Percentiles rank a stretch among this genome's conserved stretches.
Conservation (phyloP, 2,888 invertebrate species). For the Hyalella azteca region DNA sequence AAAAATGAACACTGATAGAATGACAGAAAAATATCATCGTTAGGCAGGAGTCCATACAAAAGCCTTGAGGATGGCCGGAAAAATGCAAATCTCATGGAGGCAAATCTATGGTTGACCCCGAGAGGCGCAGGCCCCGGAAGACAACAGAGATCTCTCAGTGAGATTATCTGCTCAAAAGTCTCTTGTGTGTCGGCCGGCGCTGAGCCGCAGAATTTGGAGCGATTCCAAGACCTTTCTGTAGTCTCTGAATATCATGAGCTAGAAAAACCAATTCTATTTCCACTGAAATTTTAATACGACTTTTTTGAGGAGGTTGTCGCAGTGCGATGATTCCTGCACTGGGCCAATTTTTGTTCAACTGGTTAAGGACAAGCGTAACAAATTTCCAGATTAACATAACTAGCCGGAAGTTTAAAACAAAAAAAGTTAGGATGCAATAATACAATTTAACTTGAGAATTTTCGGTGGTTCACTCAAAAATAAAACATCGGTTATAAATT, state of each 20-base stretch:
- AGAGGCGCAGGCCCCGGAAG: slow-evolving; percentile 31
- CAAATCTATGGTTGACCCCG: slow-evolving; percentile 8
- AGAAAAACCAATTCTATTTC: too few relatives aligned
- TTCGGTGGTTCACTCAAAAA: too few relatives aligned
- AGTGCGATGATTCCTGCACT: too few relatives aligned
- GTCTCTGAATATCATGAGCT: background rate
- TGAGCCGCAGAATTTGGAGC: slow-evolving; percentile 33
- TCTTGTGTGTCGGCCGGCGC: background rate
- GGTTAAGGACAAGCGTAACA: too few relatives aligned
- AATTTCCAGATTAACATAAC: too few relatives aligned
- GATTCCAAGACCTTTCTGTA: slow-evolving; percentile 24
- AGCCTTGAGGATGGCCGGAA: background rate
- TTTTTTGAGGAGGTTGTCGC: too few relatives aligned
- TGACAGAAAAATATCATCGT: background rate
- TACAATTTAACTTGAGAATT: too few relatives aligned
- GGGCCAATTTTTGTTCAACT: too few relatives aligned
- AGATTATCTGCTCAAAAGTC: slow-evolving; percentile 33
- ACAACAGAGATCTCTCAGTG: slow-evolving; percentile 26
- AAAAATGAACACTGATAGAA: background rate
- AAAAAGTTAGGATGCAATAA: too few relatives aligned
- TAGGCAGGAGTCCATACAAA: background rate
- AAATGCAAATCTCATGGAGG: slow-evolving; percentile 19
- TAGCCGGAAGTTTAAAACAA: too few relatives aligned
- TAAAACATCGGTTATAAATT: too few relatives aligned
- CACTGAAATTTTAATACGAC: too few relatives aligned